These are phyloP conservation scores for Molossus molossus DNA, from an alignment of 2,797 vertebrate genomes.

Conservation along the genomic window DNA sequence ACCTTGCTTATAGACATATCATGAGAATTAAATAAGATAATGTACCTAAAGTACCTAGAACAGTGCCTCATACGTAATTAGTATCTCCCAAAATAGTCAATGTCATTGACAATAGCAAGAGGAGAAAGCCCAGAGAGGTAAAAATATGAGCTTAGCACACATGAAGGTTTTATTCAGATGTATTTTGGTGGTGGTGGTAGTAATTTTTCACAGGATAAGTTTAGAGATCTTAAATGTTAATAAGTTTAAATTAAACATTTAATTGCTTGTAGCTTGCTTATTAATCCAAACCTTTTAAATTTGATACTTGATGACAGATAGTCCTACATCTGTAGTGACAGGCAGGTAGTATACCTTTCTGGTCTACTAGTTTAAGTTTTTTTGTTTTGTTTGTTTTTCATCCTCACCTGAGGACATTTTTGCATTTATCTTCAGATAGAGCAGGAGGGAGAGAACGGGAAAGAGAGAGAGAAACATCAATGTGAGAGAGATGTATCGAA, in stretches of 20 bases:
- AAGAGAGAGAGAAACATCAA: no score
- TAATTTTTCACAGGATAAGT: background rate
- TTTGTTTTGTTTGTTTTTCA: no score
- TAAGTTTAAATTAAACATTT: background rate
- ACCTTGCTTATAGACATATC: background rate
- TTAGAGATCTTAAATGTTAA: background rate
- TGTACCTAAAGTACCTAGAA: background rate
- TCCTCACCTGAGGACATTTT: no score
- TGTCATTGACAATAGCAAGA: background rate
- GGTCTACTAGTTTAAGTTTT: background rate
- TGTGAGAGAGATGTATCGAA: no score
- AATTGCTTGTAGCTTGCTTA: background rate
- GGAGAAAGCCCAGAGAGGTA: background rate
- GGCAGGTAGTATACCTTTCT: background rate
- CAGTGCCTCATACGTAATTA: background rate
- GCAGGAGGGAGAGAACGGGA: no score
- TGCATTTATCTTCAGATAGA: no score
- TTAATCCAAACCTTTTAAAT: background rate
- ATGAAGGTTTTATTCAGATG: background rate
- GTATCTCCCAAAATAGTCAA: constrained; percentile 20
- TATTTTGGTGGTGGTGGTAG: background rate
- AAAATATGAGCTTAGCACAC: background rate
- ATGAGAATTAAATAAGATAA: constrained; percentile 16
- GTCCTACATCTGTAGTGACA: background rate
- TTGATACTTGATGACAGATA: background rate